Base-by-base conservation (phyloP, 2,113 vertebrate species). In the Corapipo altera region DNA sequence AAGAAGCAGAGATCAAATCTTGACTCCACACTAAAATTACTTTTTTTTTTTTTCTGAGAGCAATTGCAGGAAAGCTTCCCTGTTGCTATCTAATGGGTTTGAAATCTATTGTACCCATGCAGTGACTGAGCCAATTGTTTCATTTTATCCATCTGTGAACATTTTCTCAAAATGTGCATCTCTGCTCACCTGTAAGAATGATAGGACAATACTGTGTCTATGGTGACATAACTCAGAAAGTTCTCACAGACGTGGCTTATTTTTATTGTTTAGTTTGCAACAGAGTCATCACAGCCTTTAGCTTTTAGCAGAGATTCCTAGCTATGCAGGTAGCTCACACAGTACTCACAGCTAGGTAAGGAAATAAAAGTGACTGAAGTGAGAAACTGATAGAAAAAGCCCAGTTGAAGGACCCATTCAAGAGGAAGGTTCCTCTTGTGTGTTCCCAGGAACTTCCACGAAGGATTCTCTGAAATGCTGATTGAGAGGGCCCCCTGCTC, bases 231-330 rank as follows among this genome's bases (percentile, higher is more conserved):
- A 78, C 61, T 90, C 43, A 70, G 55, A 78, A 90, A 88, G 51
- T 84, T 85, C 86, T 61, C 59, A 88, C 35, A 46, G 55, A 74
- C 32, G 89, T 30, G 55, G 48, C 59, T 95, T 91, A 10, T 52
- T 78, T 87, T 91, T 51, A 8, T 64, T 94, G 79, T 96, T 97
- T 88, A 94, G 89, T 71, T 96, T 96, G 88, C 91, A 93, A 77
- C 62, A 55, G 61, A 74, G n/a, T 89, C 58, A 95, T 95, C 95
- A 88, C 84, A 94, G 88, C 85, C 81, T 89, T 96, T 88, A 92
- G 66, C 46, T 33, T 70, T 61, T 82, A 93, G 75, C 93, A 91
- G 66, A 64, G 11, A 62, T 79, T 88, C 16, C 21, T 78, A 9
- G 35, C 28, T 95, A 21, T 66, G 73, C 75, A 55, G 0, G 0